Base-by-base conservation (phyloP, 2,888 invertebrate species). In the Tetropium fuscum region DNA sequence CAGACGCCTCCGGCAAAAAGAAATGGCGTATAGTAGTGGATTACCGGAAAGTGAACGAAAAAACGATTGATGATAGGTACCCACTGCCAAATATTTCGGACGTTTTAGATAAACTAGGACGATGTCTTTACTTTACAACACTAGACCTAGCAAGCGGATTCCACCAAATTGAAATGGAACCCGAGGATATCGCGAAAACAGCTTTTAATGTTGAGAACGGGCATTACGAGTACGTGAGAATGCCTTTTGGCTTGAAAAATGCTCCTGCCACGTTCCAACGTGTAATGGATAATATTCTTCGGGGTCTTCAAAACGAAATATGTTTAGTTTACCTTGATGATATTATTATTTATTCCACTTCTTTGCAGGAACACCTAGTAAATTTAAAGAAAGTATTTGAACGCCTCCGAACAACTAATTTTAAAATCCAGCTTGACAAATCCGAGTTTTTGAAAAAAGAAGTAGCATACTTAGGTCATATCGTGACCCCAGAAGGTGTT, bases 241-340 rank as follows among this genome's bases (percentile, higher is more conserved):
- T 30, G 30, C 10, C 27, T n/a, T 7, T 27, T 27, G 27, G 27
- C 2, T n/a, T 27, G 2, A 27, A 27, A 27, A 27, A 27, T 5
- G 30, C 30, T 2, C n/a, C 30, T 5, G 2, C 10, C 10, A 30
- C 30, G 1, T 64, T 69, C 34, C 68, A 68, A 54, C 32, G 64
- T 3, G 16, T 63, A 0, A 72, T 69, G 70, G 61, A 66, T 20
- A 53, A 22, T 13, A 27, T 63, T n/a, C 11, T 60, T 8, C 34
- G 40, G 11, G 53, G 54, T 11, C 48, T 51, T 8, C 58, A 58
- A 22, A 58, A 54, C 11, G 48, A 48, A 20, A 59, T 62, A 8
- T 44, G 57, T 2, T 6, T 36, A 7, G 57, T 60, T 1, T 77
- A 73, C 58, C 60, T 74, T 22, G 74, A 76, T 54, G 74, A 75